Evolutionary conservation across 1,140 invertebrate genomes (phyloP).

Genomic region (Scaptomyza graminum): DNA sequence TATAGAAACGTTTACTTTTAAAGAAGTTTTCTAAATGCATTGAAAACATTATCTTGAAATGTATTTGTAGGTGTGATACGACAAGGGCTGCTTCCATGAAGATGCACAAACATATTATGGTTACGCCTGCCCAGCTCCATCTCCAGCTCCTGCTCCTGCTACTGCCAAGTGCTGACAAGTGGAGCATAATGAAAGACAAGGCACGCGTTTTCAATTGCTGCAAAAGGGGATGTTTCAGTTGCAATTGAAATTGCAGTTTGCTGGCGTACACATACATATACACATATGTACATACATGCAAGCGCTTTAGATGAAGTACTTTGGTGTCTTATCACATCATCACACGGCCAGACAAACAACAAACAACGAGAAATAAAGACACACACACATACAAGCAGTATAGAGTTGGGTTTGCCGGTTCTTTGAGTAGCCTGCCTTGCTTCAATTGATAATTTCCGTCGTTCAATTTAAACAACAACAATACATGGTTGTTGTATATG

Average conservation of each 20-base stretch:
- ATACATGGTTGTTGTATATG: slow-evolving; percentile 25
- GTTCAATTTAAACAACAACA: slow-evolving; percentile 64
- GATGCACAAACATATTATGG: slow-evolving; percentile 2
- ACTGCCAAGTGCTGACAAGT: slow-evolving; percentile 50
- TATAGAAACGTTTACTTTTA: not conserved
- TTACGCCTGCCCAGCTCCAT: not conserved
- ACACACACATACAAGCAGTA: slow-evolving; percentile 8
- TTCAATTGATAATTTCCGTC: slow-evolving; percentile 77
- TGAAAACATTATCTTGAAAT: not conserved
- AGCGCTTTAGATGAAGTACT: slow-evolving; percentile 15
- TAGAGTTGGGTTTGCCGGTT: slow-evolving; percentile 50
- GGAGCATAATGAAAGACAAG: slow-evolving; percentile 32
- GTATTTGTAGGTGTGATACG: slow-evolving; percentile 48
- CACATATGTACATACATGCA: no score
- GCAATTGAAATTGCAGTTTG: slow-evolving; percentile 29
- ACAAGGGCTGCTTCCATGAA: slow-evolving; percentile 43
- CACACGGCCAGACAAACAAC: slow-evolving; percentile 46
- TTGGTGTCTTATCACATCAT: slow-evolving; percentile 58
- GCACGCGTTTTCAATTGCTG: slow-evolving; percentile 30
- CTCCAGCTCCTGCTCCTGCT: not conserved
- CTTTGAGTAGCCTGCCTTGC: slow-evolving; percentile 45
- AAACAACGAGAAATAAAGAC: slow-evolving; percentile 39
- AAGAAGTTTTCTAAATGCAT: not conserved
- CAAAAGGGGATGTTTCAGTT: slow-evolving; percentile 13
- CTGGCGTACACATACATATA: not conserved